phyloP scores from a whole-genome alignment of 2,888 invertebrate species.

The Tenthredo scrophulariae region DNA sequence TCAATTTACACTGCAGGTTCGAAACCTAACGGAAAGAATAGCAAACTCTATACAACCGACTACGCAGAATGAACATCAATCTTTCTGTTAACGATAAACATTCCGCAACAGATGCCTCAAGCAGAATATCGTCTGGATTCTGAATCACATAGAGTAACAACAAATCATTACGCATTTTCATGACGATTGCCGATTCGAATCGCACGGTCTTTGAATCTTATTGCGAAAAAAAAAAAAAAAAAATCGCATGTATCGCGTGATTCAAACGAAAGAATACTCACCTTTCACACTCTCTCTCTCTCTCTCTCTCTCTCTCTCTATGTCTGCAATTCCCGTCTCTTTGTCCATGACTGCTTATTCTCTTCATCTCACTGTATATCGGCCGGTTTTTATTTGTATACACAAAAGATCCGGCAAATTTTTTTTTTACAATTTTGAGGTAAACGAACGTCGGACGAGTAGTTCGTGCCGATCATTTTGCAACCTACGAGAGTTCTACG shows the following conservation, averaged over 20 bases:
- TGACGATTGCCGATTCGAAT: not conserved
- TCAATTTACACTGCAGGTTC: not conserved
- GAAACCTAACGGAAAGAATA: not conserved
- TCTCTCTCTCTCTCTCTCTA: not conserved
- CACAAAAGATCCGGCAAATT: slow-evolving; percentile 1
- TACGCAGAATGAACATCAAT: not conserved
- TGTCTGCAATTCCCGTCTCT: not conserved
- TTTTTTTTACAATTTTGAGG: not conserved
- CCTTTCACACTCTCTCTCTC: not conserved
- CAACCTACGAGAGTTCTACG: not conserved
- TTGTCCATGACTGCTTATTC: not conserved
- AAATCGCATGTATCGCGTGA: slow-evolving; percentile 5
- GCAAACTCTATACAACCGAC: not conserved
- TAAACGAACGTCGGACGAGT: slow-evolving; percentile 6
- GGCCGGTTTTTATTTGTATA: not conserved
- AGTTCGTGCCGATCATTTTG: not conserved
- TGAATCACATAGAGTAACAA: not conserved
- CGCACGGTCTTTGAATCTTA: not conserved
- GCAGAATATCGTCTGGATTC: not conserved
- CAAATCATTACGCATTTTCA: not conserved
- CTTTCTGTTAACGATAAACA: not conserved
- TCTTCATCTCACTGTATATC: not conserved
- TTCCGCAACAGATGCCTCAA: not conserved
- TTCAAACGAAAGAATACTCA: not conserved
- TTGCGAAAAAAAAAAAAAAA: not conserved